Evolutionary conservation across 2,113 vertebrate species (phyloP).

Genomic region (Orientallactaga bullata): DNA sequence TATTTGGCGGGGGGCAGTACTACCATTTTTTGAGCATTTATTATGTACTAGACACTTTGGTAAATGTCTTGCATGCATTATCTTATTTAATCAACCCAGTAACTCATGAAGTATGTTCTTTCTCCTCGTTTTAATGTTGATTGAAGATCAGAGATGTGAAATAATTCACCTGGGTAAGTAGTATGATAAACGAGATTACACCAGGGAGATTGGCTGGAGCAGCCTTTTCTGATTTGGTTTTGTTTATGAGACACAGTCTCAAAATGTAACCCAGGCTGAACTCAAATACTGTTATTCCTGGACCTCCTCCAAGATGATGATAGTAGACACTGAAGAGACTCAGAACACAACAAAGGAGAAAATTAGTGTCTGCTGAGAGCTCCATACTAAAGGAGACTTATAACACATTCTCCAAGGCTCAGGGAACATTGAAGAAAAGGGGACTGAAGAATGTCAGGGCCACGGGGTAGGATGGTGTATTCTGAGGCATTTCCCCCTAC

Average conservation of each 20-base stretch:
- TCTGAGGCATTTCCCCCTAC: too few species aligned
- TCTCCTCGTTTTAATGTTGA: not conserved
- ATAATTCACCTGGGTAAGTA: not conserved
- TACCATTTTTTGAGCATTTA: not conserved
- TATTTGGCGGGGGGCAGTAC: not conserved
- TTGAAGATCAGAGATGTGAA: not conserved
- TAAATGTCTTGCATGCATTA: not conserved
- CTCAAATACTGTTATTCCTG: not conserved
- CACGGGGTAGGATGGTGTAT: too few species aligned
- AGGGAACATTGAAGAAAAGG: too few species aligned
- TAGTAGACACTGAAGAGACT: too few species aligned
- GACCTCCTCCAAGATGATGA: too few species aligned
- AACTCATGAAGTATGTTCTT: not conserved
- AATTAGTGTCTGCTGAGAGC: too few species aligned
- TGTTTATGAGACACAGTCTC: not conserved
- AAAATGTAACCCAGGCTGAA: not conserved
- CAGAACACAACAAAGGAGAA: too few species aligned
- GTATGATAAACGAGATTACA: not conserved
- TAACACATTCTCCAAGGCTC: too few species aligned
- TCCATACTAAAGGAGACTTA: too few species aligned
- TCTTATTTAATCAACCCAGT: not conserved
- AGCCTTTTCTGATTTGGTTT: not conserved
- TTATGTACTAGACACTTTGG: not conserved
- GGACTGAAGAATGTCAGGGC: too few species aligned
- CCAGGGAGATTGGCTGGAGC: not conserved